Evolutionary conservation across 1,140 invertebrate genomes (phyloP).

Genomic region (Polypedilum pembai): DNA sequence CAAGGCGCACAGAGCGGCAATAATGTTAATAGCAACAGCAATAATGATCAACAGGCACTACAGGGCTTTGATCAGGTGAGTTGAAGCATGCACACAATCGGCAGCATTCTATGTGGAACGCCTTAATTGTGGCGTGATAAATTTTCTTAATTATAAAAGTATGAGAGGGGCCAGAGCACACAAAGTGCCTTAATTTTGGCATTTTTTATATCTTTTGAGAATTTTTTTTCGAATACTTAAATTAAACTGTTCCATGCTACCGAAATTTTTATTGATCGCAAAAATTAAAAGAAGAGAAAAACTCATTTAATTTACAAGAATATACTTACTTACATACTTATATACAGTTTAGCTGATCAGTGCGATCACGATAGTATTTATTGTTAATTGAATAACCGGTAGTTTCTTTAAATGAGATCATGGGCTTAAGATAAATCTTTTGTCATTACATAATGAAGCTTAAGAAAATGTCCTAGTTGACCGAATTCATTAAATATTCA

Average conservation of each 20-base stretch:
- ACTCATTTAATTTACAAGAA: constrained; percentile 6
- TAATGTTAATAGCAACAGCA: constrained; percentile 33
- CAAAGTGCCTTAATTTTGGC: not conserved
- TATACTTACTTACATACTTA: not conserved
- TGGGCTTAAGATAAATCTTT: not conserved
- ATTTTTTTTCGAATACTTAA: not conserved
- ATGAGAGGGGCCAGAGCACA: not conserved
- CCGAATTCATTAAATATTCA: constrained; percentile 12
- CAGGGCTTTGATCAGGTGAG: constrained; percentile 35
- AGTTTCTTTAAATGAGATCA: constrained; percentile 13
- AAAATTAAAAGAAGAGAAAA: not conserved
- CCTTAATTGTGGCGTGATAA: constrained; percentile 16
- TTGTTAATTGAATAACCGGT: constrained; percentile 7
- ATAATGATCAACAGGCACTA: constrained; percentile 35
- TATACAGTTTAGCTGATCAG: not conserved
- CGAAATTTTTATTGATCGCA: no score
- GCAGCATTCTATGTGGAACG: not conserved
- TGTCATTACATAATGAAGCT: not conserved
- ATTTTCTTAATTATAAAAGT: constrained; percentile 9
- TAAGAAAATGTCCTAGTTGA: not conserved
- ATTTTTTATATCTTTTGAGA: not conserved
- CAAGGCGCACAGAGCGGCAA: constrained; percentile 24
- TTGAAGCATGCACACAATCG: not conserved
- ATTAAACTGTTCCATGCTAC: no score
- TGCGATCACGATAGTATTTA: not conserved